Evolutionary conservation across 2,888 invertebrate genomes (phyloP).

Genomic region (Hyalella azteca): DNA sequence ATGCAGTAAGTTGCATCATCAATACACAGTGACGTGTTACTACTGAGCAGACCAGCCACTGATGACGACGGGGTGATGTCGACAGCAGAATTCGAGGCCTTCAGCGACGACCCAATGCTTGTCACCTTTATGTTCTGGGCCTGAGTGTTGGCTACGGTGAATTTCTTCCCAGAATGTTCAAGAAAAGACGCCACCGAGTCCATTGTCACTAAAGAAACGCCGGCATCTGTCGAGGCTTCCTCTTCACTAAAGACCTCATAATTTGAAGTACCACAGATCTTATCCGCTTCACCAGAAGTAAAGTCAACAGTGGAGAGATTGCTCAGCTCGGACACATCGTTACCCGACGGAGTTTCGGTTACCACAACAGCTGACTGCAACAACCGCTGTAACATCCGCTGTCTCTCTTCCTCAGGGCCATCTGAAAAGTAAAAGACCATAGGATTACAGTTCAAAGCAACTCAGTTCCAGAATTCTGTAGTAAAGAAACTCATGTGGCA

Average conservation of each 20-base stretch:
- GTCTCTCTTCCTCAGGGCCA: conserved; percentile 42
- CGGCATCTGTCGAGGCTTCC: not conserved
- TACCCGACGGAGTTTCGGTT: conserved; percentile 12
- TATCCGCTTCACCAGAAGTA: not conserved
- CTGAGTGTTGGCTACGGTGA: too few relatives aligned
- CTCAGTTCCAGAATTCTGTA: too few relatives aligned
- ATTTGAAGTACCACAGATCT: too few relatives aligned
- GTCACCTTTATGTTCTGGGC: not conserved
- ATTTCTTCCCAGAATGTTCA: too few relatives aligned
- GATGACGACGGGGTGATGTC: too few relatives aligned
- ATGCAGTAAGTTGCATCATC: not conserved
- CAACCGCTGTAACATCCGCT: conserved; percentile 39
- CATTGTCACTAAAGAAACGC: not conserved
- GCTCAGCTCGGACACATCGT: not conserved
- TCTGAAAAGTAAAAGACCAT: conserved; percentile 38
- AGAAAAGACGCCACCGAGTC: not conserved
- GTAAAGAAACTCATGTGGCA: too few relatives aligned
- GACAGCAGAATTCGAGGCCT: too few relatives aligned
- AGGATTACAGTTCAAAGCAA: too few relatives aligned
- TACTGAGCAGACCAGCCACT: not conserved
- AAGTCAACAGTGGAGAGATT: not conserved
- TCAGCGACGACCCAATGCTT: not conserved
- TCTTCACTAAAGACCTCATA: not conserved
- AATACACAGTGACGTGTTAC: not conserved
- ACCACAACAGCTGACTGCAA: conserved; percentile 46